Evolutionary conservation across 2,113 vertebrate species (phyloP), one percentile per base, ranked within the genome.

Genomic region (Patagioenas fasciata): DNA sequence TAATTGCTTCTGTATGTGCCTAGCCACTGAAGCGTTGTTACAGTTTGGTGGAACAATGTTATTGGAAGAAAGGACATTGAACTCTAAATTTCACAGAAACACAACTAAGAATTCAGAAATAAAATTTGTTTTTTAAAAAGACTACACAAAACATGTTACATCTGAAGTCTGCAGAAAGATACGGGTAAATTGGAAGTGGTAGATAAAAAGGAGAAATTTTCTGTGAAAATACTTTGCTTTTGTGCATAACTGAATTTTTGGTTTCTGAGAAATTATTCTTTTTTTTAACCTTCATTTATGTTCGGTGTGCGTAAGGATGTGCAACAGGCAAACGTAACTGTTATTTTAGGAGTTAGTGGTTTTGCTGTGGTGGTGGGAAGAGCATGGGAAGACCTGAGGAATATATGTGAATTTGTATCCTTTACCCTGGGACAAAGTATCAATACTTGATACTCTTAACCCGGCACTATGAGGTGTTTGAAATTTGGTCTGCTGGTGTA

Each of bases 171-270:
- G 19, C 25, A 84, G 54, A 81, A 91, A 81, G 7, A 47, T 31
- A 11, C 0, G 56, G 9, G 7, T 17, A 50, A 32, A 16, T 23
- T 81, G 38, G 18, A 74, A 80, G 28, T 11, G 4, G 7, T 47
- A 44, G n/a, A 28, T 40, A 14, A 5, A 32, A 57, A 70, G 82
- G 11, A 93, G 6, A 83, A 53, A 25, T 47, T 40, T 57, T 61
- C 7, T 44, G 25, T 60, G 18, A 8, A 72, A 72, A 12, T 36
- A 5, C 87, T 92, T 67, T 3, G 32, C 17, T 82, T 72, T 26
- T 40, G 4, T 25, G 10, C 5, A 31, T 4, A 34, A 72, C 7
- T 54, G 13, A 28, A 15, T 56, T 80, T 73, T 73, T 0, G 0
- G 0, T 83, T 85, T 67, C 44, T 81, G n/a, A 48, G 53, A 48